A percentile compares a stretch with the other conserved stretches of the same genome.
phyloP scores from a whole-genome alignment of 2,797 vertebrate genomes.

The Morus bassanus region DNA sequence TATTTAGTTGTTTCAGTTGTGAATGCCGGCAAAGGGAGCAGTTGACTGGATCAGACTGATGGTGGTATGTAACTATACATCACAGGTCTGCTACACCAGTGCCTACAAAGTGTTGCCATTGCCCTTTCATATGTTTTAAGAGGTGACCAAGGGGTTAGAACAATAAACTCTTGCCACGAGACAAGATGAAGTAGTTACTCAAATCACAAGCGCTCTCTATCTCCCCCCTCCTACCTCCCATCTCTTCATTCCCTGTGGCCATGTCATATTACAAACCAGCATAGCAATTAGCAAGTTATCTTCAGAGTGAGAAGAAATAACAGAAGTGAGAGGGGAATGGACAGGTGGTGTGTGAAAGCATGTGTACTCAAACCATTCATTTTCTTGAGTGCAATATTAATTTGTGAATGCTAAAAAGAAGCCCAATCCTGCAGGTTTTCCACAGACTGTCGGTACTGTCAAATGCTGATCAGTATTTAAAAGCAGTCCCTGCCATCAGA shows the following conservation, averaged over 20 bases:
- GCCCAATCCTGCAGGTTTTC: neutral
- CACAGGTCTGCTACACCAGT: neutral
- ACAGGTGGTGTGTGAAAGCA: constrained; percentile 17
- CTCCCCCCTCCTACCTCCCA: neutral
- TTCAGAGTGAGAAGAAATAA: constrained; percentile 6
- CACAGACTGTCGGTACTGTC: neutral
- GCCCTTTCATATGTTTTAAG: neutral
- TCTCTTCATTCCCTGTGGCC: neutral
- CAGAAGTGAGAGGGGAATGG: constrained; percentile 1
- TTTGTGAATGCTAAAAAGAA: neutral
- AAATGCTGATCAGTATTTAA: neutral
- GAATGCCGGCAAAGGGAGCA: neutral
- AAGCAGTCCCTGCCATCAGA: neutral
- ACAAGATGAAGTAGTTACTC: neutral
- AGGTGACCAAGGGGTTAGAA: constrained; percentile 10
- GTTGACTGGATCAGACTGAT: neutral
- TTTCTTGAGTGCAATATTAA: neutral
- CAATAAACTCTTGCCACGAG: neutral
- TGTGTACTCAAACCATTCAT: neutral
- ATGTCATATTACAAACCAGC: neutral
- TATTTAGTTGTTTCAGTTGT: neutral
- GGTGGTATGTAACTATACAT: neutral
- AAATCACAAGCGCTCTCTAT: neutral
- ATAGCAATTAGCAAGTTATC: neutral
- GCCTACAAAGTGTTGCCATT: neutral